Base-by-base conservation (phyloP, 1,140 invertebrate genomes). In the Hycleus cichorii region DNA sequence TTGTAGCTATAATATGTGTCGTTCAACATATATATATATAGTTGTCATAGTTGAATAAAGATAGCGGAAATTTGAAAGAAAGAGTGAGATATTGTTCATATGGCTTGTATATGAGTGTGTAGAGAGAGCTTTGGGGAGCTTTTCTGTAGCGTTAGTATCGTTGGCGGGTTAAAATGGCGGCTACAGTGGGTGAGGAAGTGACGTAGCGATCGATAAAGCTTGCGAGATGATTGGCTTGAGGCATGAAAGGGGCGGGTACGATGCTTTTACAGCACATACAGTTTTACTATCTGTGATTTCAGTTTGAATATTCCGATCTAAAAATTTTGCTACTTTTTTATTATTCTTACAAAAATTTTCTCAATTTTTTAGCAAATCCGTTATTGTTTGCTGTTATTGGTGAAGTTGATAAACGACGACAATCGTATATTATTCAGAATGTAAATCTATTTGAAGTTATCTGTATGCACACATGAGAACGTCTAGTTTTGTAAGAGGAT, bases 191-290 rank as follows among this genome's bases (percentile, higher is more conserved):
- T 60, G 57, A 69, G 67, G 69, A 69, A 71, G 69, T 71, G 70
- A 72, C 70, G 69, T 70, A 61, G 57, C 67, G 70, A 72, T 72
- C 70, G 69, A 72, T 72, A 72, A 60, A 61, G 59, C 59, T 27
- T 59, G 53, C 53, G 43, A 47, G 50, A 51, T 61, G 66, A 72
- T 72, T 72, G 70, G 70, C 62, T 57, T 48, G 58, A 38, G 49
- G 50, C 25, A 54, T 39, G 51, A 53, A 54, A 58, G 49, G 60
- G 68, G 66, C 58, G 66, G 64, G 49, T n/a, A 10, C 60, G 58
- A 61, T 32, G 52, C 56, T 60, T 62, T 62, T 59, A 62, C 55
- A 64, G 59, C 63, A 57, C 18, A 18, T 2, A 18, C 58, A 57
- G 60, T 66, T 69, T 65, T 64, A 62, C 62, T 59, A 62, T 61